A percentile compares a stretch with the other conserved stretches of the same genome.
Conservation (phyloP, 2,888 invertebrate species). For the Pachycephus smyrnensis region DNA sequence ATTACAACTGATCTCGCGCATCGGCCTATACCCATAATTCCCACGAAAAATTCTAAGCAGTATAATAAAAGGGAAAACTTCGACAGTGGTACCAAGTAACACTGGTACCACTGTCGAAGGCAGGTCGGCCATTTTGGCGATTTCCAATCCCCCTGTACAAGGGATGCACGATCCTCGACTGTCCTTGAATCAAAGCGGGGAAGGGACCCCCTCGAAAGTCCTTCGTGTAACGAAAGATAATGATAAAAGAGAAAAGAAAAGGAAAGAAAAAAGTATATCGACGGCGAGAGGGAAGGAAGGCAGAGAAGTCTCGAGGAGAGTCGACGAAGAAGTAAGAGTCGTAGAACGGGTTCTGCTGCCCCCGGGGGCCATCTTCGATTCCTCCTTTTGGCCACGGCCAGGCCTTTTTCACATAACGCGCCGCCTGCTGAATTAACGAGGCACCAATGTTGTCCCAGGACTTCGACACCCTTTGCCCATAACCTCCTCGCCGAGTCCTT, state of each 20-base stretch:
- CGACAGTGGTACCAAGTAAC: not conserved
- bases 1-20: not conserved
- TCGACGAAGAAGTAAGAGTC: slow-evolving; percentile 39
- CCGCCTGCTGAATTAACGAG: slow-evolving; percentile 16
- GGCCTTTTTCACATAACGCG: slow-evolving; percentile 30
- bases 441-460: slow-evolving; percentile 6
- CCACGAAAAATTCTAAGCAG: no score
- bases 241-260: slow-evolving; percentile 20
- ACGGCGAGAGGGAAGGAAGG: slow-evolving; percentile 18
- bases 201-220: slow-evolving; percentile 26
- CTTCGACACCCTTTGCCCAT: not conserved
- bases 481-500: not conserved
- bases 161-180: not conserved
- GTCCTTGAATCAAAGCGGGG: not conserved
- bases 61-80: no score
- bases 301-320: not conserved
- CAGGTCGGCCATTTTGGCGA: not conserved
- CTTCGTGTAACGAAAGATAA: slow-evolving; percentile 25
- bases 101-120: no score
- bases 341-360: slow-evolving; percentile 47
- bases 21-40: not conserved
- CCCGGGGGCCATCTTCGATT: slow-evolving; percentile 30
- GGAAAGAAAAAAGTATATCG: slow-evolving; percentile 12
- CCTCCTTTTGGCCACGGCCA: slow-evolving; percentile 19
- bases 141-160: not conserved